phyloP scores from a whole-genome alignment of 2,113 vertebrate genomes.

The Sardina pilchardus region DNA sequence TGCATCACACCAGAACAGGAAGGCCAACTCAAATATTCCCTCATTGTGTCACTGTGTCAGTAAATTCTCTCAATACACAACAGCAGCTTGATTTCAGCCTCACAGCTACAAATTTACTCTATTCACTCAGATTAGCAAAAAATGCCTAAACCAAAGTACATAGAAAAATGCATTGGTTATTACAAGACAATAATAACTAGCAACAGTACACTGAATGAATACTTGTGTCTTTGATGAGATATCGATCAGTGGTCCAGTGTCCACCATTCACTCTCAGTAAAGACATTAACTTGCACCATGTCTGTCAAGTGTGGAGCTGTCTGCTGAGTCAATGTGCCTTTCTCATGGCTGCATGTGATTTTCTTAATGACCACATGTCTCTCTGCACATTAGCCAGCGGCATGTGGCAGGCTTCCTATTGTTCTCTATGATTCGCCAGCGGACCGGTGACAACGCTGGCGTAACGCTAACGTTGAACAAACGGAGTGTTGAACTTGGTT shows the following conservation, averaged over 20 bases:
- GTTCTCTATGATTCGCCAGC: too few relatives aligned
- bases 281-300: background rate
- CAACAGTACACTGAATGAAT: background rate
- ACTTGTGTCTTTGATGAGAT: too few relatives aligned
- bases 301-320: background rate
- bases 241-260: background rate
- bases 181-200: background rate
- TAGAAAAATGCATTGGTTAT: background rate
- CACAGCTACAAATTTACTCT: background rate
- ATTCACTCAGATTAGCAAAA: conserved; percentile 1
- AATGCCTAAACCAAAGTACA: too few relatives aligned
- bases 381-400: too few relatives aligned
- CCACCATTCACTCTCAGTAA: background rate
- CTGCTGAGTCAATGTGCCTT: too few relatives aligned
- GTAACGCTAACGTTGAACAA: too few relatives aligned
- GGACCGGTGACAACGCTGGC: too few relatives aligned
- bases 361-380: background rate
- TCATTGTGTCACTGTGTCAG: background rate
- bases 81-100: background rate
- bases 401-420: too few relatives aligned
- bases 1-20: conserved; percentile 31
- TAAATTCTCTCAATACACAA: conserved; percentile 5
- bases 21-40: background rate
- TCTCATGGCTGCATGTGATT: background rate
- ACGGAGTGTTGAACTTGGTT: too few relatives aligned